Evolutionary conservation across 2,113 vertebrate genomes (phyloP).

Genomic region (Nettapus auritus): DNA sequence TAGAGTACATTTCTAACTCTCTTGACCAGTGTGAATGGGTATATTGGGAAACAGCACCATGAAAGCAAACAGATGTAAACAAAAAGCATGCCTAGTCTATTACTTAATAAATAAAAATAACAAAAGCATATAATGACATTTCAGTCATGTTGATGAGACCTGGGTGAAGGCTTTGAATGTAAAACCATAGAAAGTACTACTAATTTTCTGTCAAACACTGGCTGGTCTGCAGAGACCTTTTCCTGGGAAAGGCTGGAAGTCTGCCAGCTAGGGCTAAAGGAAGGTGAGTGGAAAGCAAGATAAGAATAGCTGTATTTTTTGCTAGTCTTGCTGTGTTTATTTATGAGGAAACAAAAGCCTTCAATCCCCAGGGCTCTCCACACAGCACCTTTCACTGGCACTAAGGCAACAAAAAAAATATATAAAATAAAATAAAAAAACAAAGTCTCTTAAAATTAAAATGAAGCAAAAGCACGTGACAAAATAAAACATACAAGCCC

Average conservation of each 20-base stretch:
- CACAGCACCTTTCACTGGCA: neutral
- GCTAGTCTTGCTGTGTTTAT: neutral
- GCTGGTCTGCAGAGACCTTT: neutral
- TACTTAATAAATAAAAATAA: neutral
- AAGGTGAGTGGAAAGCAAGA: neutral
- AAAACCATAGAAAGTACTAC: neutral
- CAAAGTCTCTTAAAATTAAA: slow-evolving; percentile 54
- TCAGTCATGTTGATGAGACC: neutral
- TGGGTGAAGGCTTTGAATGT: neutral
- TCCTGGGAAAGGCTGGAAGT: neutral
- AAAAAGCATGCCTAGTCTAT: neutral
- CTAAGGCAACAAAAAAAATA: neutral
- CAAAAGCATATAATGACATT: neutral
- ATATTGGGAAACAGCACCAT: neutral
- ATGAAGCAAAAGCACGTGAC: slow-evolving; percentile 18
- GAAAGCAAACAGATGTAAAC: neutral
- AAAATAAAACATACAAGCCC: slow-evolving; percentile 52
- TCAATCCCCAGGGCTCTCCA: neutral
- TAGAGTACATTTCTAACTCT: neutral
- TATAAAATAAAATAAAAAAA: neutral
- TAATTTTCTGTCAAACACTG: neutral
- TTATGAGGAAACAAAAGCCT: slow-evolving; percentile 20
- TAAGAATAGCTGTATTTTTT: neutral
- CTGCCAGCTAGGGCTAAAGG: neutral
- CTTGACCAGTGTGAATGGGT: neutral